phyloP scores from a whole-genome alignment of 2,888 invertebrate species.

The Onthophagus sagittarius region DNA sequence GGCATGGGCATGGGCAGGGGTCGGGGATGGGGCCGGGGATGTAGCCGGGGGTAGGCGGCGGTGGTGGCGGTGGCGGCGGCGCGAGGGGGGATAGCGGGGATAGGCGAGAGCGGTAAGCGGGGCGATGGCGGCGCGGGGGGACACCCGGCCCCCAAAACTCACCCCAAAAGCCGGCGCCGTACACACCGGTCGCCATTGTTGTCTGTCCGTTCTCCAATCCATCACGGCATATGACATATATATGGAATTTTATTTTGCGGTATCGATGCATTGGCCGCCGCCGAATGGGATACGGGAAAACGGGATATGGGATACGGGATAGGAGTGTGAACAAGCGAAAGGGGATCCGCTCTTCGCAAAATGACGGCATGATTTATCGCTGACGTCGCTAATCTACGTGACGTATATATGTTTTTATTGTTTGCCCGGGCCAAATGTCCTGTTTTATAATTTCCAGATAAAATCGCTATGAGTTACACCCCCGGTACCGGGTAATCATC shows the following conservation, averaged over 20 bases:
- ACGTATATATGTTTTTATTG: slow-evolving; percentile 51
- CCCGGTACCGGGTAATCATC: slow-evolving; percentile 18
- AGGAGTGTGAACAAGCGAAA: slow-evolving; percentile 25
- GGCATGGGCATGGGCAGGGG: slow-evolving; percentile 30
- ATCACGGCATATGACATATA: slow-evolving; percentile 46
- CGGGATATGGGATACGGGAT: slow-evolving; percentile 18
- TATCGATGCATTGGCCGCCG: slow-evolving; percentile 44
- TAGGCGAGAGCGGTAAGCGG: not conserved
- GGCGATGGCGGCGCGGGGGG: not conserved
- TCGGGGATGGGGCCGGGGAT: not conserved
- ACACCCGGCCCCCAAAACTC: not conserved
- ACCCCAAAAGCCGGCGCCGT: slow-evolving; percentile 13
- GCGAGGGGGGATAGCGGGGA: slow-evolving; percentile 1
- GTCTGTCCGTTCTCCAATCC: slow-evolving; percentile 45
- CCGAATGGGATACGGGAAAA: slow-evolving; percentile 1
- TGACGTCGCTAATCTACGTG: slow-evolving; percentile 51
- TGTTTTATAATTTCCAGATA: slow-evolving; percentile 49
- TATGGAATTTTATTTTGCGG: slow-evolving; percentile 49
- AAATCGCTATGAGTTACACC: slow-evolving; percentile 47
- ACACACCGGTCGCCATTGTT: slow-evolving; percentile 40
- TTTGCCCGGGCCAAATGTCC: slow-evolving; percentile 47
- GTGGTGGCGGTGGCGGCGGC: not conserved
- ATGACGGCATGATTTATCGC: slow-evolving; percentile 51
- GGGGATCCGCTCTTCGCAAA: slow-evolving; percentile 41
- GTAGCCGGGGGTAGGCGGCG: not conserved